Base-by-base conservation (phyloP, 2,113 vertebrate genomes). In the Hippocampus abdominalis region DNA sequence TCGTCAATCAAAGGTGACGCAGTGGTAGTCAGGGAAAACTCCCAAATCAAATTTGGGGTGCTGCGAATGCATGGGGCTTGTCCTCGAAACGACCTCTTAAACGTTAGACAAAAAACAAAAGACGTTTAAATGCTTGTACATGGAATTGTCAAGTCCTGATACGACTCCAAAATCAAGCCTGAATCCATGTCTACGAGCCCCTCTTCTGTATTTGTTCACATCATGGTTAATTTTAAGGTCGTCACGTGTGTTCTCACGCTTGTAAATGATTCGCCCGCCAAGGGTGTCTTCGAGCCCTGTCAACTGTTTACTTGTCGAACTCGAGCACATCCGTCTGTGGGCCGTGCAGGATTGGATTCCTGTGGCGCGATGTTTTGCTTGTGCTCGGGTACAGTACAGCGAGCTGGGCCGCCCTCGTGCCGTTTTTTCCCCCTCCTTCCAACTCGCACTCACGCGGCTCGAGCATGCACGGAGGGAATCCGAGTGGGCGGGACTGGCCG, bases 401-500 rank as follows among this genome's bases (percentile, higher is more conserved):
- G 13, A 60, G 27, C 27, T 32, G 73, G 74, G 76, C 82, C 61
- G 42, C 72, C 79, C 85, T 87, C 84, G 84, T 83, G 82, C 84
- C 82, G 73, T 78, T 74, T 83, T 80, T 84, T 21, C n/a, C n/a
- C n/a, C 61, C 40, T 46, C 39, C 23, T 64, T 64, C 42, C 42
- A 64, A 65, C 79, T 76, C 81, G 63, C 73, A 74, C 89, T 93
- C 92, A 92, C 91, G 92, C 90, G 92, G 91, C 92, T 70, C 78
- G 84, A 57, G 90, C 92, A 89, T 90, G 88, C 88, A 85, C 71
- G 51, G 68, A 83, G 89, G 85, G 82, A 79, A 85, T 78, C 82
- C 69, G 76, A 71, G 79, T 72, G 81, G 91, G 91, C 85, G 88
- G 87, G 82, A 73, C 70, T 46, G 18, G 21, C 27, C 80, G 82